phyloP scores from a whole-genome alignment of 2,888 invertebrate species.

The Agrochola macilenta region DNA sequence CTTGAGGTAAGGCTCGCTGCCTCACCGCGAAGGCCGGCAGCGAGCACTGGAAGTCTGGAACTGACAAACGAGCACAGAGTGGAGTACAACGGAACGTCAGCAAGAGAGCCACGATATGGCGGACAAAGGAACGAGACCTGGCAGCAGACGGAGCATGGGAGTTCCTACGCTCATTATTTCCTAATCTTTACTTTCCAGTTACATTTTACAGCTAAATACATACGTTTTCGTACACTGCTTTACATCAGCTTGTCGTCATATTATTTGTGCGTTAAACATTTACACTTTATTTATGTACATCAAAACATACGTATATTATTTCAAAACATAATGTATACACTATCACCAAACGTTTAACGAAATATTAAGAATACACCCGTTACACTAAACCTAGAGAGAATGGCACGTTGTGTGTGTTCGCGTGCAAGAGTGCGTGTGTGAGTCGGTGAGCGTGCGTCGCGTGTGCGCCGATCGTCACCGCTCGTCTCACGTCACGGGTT shows the following conservation, averaged over 20 bases:
- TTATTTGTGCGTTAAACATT: slow-evolving; percentile 91
- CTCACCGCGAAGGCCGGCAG: slow-evolving; percentile 53
- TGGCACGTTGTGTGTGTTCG: slow-evolving; percentile 87
- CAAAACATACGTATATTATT: slow-evolving; percentile 89
- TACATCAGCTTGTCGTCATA: slow-evolving; percentile 83
- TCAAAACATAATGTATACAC: slow-evolving; percentile 85
- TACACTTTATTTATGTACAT: slow-evolving; percentile 90
- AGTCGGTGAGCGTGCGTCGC: slow-evolving; percentile 74
- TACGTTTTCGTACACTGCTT: slow-evolving; percentile 83
- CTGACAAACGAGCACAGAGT: slow-evolving; percentile 42
- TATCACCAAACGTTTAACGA: slow-evolving; percentile 85
- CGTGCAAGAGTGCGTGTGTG: slow-evolving; percentile 83
- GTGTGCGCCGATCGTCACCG: slow-evolving; percentile 60
- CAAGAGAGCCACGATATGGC: slow-evolving; percentile 62
- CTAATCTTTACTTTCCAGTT: slow-evolving; percentile 84
- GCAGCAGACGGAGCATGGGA: slow-evolving; percentile 79
- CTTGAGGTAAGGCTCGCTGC: slow-evolving; percentile 52
- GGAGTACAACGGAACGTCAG: slow-evolving; percentile 56
- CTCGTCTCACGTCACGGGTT: slow-evolving; percentile 50
- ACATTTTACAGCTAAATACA: slow-evolving; percentile 87
- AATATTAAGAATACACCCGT: slow-evolving; percentile 81
- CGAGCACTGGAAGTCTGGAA: slow-evolving; percentile 35
- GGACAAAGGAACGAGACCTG: slow-evolving; percentile 60
- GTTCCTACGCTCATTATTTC: slow-evolving; percentile 80
- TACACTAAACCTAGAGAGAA: slow-evolving; percentile 78